Evolutionary conservation across 2,888 invertebrate genomes (phyloP).

Genomic region (Tipula vernalis): DNA sequence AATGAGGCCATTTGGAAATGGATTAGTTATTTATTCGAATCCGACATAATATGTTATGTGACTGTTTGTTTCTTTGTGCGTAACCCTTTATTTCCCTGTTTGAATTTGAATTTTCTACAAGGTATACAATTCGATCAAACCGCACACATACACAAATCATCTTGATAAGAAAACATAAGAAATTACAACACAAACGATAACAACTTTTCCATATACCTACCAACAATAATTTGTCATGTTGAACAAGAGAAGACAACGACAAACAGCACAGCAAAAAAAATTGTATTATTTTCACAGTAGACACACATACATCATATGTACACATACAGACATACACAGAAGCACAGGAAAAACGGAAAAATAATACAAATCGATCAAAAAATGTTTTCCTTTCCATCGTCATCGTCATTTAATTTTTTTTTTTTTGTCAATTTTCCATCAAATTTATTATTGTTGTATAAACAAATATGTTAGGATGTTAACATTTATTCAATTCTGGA

Average conservation of each 20-base stretch:
- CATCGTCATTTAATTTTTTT: background rate
- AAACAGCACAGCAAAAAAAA: background rate
- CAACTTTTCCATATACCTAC: background rate
- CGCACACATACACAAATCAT: background rate
- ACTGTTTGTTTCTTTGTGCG: too few relatives aligned
- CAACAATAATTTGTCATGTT: background rate
- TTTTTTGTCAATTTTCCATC: background rate
- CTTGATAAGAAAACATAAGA: background rate
- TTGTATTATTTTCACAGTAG: background rate
- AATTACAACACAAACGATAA: background rate
- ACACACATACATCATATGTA: background rate
- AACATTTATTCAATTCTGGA: slow-evolving; percentile 4
- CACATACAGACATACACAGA: background rate
- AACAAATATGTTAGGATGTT: background rate
- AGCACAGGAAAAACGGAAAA: background rate
- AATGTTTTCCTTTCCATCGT: background rate
- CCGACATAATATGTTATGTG: background rate
- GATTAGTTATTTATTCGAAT: background rate
- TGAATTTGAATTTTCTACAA: background rate
- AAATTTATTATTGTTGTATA: background rate
- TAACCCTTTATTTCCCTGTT: background rate
- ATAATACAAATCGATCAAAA: background rate
- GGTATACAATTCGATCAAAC: background rate
- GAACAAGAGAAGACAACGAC: background rate
- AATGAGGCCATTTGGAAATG: background rate